These are phyloP conservation scores for Podarcis muralis DNA, from an alignment of 2,113 vertebrate species.

Conservation along the genomic window DNA sequence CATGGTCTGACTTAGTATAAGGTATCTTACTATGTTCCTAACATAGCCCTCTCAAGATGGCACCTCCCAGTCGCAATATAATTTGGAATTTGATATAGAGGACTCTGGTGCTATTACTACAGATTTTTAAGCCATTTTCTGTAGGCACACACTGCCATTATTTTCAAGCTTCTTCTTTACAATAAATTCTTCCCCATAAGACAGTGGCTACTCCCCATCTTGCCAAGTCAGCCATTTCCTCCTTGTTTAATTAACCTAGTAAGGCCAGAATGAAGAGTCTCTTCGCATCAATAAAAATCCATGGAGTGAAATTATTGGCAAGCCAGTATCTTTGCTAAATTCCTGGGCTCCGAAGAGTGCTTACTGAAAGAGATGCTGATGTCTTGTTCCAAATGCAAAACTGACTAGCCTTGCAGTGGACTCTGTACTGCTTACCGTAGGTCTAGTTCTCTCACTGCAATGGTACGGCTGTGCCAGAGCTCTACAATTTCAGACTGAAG, in stretches of 20 bases:
- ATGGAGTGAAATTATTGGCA: conserved; percentile 10
- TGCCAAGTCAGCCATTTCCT: conserved; percentile 4
- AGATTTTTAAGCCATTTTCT: neutral
- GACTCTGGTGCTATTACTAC: neutral
- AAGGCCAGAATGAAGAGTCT: neutral
- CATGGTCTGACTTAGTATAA: too few species aligned
- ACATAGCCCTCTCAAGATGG: neutral
- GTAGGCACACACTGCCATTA: neutral
- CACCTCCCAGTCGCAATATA: neutral
- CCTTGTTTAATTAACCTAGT: conserved; percentile 18
- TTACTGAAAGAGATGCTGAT: neutral
- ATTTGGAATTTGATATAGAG: neutral
- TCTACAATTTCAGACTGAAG: too few species aligned
- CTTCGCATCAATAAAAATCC: conserved; percentile 12
- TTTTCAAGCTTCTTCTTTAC: neutral
- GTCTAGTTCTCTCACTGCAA: neutral
- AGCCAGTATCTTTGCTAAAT: conserved; percentile 13
- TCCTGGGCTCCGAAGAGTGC: neutral
- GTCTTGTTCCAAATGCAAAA: conserved; percentile 7
- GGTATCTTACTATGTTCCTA: too few species aligned
- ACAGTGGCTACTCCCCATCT: conserved; percentile 3
- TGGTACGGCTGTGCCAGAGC: neutral
- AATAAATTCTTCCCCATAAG: conserved; percentile 8
- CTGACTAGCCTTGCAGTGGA: neutral
- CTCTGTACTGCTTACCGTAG: neutral